Evolutionary conservation across 2,888 invertebrate genomes (phyloP).

Genomic region (Xiphydria camelus): DNA sequence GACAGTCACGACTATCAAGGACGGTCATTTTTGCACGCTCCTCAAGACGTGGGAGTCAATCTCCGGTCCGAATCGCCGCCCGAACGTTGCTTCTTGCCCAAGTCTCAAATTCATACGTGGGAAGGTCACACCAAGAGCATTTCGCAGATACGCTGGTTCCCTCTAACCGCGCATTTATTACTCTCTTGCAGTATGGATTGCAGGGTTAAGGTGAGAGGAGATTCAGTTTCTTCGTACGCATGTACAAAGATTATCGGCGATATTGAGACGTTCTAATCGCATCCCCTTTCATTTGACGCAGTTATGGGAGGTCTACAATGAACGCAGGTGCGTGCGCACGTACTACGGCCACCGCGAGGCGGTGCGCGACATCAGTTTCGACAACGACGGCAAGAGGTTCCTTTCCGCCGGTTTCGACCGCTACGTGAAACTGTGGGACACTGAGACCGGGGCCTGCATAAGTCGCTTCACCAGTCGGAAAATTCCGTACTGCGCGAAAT

Average conservation of each 20-base stretch:
- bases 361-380: conserved; percentile 94
- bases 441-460: conserved; percentile 89
- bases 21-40: conserved; percentile 89
- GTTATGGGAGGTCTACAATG: conserved; percentile 98
- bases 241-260: too few species aligned
- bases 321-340: conserved; percentile 88
- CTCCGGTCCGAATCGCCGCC: conserved; percentile 85
- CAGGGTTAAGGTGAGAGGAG: conserved; percentile 88
- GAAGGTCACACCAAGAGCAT: conserved; percentile 96
- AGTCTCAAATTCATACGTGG: conserved; percentile 95
- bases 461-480: conserved; percentile 92
- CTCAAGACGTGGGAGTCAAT: conserved; percentile 91
- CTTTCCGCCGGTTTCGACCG: conserved; percentile 97
- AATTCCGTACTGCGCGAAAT: conserved; percentile 97
- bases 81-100: conserved; percentile 93
- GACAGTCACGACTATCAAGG: conserved; percentile 96
- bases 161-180: conserved; percentile 89
- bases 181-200: conserved; percentile 97
- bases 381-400: conserved; percentile 90
- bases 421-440: conserved; percentile 98
- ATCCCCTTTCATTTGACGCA: too few species aligned
- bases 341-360: conserved; percentile 97
- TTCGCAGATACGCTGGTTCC: conserved; percentile 93
- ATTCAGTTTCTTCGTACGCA: too few species aligned
- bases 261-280: too few species aligned